Percentiles rank a stretch among this genome's conserved stretches.
phyloP scores from a whole-genome alignment of 2,888 invertebrate species.

The Euclidia mi region DNA sequence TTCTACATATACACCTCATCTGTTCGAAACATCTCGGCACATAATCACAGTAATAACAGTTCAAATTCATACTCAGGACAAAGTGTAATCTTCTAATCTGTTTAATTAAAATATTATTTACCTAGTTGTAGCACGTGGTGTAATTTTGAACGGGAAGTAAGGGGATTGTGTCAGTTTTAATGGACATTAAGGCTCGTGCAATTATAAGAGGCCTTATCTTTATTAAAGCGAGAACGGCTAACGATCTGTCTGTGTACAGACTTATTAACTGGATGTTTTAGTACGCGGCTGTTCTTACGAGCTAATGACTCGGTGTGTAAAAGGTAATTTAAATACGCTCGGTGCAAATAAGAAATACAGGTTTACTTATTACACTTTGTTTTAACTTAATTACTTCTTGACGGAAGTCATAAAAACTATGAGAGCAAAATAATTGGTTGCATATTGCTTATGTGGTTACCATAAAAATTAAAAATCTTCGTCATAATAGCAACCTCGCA shows the following conservation, averaged over 20 bases:
- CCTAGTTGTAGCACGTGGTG: slow-evolving; percentile 44
- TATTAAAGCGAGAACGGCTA: slow-evolving; percentile 60
- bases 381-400: too few species aligned
- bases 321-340: too few species aligned
- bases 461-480: too few species aligned
- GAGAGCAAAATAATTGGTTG: too few species aligned
- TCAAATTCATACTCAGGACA: slow-evolving; percentile 17
- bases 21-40: not conserved
- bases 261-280: slow-evolving; percentile 7
- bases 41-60: slow-evolving; percentile 27
- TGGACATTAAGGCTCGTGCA: slow-evolving; percentile 72
- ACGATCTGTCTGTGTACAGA: slow-evolving; percentile 25
- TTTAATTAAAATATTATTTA: slow-evolving; percentile 68
- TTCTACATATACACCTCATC: not conserved
- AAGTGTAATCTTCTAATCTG: slow-evolving; percentile 35
- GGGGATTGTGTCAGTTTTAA: slow-evolving; percentile 66
- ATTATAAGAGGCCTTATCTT: slow-evolving; percentile 68
- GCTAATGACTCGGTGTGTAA: slow-evolving; percentile 1
- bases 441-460: too few species aligned
- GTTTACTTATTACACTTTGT: too few species aligned
- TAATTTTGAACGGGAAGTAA: slow-evolving; percentile 50
- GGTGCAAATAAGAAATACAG: too few species aligned
- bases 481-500: too few species aligned
- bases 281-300: not conserved
- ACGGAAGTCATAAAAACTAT: too few species aligned